Conservation (phyloP, 1,140 invertebrate genomes). For the Probaryconus sp. region DNA sequence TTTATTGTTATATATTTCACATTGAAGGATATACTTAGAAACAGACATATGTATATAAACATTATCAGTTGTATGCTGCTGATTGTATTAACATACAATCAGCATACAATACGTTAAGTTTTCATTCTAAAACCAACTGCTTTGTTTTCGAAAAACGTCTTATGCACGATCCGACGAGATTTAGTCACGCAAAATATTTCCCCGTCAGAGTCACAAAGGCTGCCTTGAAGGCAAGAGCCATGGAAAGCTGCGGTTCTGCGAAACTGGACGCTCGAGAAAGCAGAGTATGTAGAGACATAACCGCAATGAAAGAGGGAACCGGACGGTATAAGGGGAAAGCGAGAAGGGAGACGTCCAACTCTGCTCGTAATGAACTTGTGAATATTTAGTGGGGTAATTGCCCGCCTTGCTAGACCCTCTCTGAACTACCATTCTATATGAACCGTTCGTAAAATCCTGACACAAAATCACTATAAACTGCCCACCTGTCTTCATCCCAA, state of each 20-base stretch:
- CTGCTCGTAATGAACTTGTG: conserved; percentile 77
- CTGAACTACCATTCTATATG: conserved; percentile 43
- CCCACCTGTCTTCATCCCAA: conserved; percentile 25
- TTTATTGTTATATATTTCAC: no score
- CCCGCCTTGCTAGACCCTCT: conserved; percentile 67
- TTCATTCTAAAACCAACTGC: conserved; percentile 35
- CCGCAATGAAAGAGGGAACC: conserved; percentile 58
- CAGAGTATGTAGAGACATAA: conserved; percentile 43
- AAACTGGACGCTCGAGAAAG: conserved; percentile 46
- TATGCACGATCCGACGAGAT: conserved; percentile 45
- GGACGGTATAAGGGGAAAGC: conserved; percentile 14
- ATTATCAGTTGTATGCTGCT: not conserved
- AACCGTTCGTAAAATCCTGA: conserved; percentile 44
- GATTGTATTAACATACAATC: conserved; percentile 14
- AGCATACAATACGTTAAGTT: conserved; percentile 31
- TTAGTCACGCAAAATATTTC: conserved; percentile 58
- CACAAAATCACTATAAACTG: conserved; percentile 50
- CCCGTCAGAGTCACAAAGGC: conserved; percentile 51
- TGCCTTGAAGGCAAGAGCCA: conserved; percentile 48
- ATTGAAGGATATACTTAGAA: no score
- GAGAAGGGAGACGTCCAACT: conserved; percentile 63
- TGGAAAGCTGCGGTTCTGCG: conserved; percentile 54
- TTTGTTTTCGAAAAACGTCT: conserved; percentile 51
- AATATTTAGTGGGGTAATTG: conserved; percentile 78
- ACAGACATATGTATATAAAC: no score